These are phyloP conservation scores for Gymnoscopelus microlampas DNA, from an alignment of 2,797 vertebrate genomes.

Conservation along the genomic window DNA sequence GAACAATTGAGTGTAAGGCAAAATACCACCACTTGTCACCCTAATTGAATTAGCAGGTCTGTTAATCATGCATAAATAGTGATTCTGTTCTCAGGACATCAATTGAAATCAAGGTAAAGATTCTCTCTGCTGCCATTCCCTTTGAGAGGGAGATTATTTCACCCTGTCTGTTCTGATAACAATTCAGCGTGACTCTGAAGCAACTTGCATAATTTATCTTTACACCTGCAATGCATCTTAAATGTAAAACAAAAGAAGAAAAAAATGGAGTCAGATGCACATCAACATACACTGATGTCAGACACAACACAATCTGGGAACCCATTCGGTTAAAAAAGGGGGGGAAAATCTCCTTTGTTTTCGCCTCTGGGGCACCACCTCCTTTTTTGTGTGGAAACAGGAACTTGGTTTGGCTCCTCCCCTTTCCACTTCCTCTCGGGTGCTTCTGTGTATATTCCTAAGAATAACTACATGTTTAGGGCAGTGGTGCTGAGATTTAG, in stretches of 20 bases:
- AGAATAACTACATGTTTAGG: no score
- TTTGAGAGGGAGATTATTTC: constrained; percentile 65
- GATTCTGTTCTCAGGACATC: constrained; percentile 70
- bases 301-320: no score
- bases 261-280: no score
- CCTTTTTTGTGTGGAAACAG: no score
- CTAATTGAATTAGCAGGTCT: constrained; percentile 80
- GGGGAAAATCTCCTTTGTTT: no score
- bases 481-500: no score
- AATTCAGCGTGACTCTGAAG: constrained; percentile 35
- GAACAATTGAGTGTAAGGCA: constrained; percentile 63
- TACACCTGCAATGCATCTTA: constrained; percentile 15
- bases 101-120: constrained; percentile 61
- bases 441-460: no score
- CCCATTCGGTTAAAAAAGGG: no score
- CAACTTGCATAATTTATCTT: constrained; percentile 22
- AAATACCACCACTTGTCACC: constrained; percentile 66
- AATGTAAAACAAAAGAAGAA: not conserved
- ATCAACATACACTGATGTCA: no score
- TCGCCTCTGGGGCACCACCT: no score
- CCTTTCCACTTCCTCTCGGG: no score
- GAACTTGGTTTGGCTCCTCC: no score
- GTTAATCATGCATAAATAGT: constrained; percentile 80
- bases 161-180: constrained; percentile 42
- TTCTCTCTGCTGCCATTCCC: constrained; percentile 72